A percentile compares a stretch with the other conserved stretches of the same genome.
Conservation (phyloP, 2,888 invertebrate genomes). For the Galerucella calmariensis region DNA sequence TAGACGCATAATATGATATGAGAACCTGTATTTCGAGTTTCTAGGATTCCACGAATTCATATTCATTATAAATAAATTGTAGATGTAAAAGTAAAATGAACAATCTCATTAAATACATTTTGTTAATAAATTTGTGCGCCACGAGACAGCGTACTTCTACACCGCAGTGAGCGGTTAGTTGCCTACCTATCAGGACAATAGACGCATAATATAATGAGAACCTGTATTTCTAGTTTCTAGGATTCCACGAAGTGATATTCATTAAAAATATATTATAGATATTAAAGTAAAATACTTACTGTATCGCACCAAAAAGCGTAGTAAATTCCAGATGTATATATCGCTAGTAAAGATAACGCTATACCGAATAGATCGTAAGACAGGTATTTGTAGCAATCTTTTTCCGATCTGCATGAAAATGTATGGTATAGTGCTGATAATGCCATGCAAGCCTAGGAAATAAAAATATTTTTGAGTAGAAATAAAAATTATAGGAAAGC, state of each 20-base stretch:
- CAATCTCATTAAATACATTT: too few species aligned
- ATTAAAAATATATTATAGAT: not conserved
- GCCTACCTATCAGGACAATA: too few species aligned
- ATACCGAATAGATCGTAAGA: slow-evolving; percentile 94
- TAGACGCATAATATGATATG: too few species aligned
- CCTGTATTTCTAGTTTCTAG: too few species aligned
- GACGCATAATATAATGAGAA: too few species aligned
- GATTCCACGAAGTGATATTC: too few species aligned
- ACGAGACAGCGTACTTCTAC: too few species aligned
- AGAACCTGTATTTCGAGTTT: too few species aligned
- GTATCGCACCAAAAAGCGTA: slow-evolving; percentile 96
- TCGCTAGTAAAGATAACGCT: slow-evolving; percentile 89
- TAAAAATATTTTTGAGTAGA: slow-evolving; percentile 30
- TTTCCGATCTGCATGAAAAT: slow-evolving; percentile 91
- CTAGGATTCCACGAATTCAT: too few species aligned
- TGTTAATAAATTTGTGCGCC: too few species aligned
- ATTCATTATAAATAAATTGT: not conserved
- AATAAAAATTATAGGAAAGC: not conserved
- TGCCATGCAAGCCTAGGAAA: slow-evolving; percentile 88
- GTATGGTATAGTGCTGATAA: slow-evolving; percentile 93
- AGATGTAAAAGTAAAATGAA: slow-evolving; percentile 54
- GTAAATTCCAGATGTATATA: slow-evolving; percentile 95
- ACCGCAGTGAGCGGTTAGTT: too few species aligned
- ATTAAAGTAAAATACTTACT: slow-evolving; percentile 68
- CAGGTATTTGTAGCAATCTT: slow-evolving; percentile 86